Base-by-base conservation (phyloP, 1,140 invertebrate species). In the Papilio polyxenes region DNA sequence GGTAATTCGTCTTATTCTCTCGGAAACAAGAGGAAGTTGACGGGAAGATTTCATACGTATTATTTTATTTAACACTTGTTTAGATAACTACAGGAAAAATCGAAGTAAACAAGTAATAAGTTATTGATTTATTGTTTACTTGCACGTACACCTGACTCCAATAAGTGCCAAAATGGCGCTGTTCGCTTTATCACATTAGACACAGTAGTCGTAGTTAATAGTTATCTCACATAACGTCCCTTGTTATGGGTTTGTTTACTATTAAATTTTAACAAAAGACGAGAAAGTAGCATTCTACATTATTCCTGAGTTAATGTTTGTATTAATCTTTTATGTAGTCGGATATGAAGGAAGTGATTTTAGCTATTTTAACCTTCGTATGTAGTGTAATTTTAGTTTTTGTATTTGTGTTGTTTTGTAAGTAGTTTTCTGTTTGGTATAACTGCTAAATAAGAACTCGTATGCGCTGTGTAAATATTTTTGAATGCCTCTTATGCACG, bases 381-480 rank as follows among this genome's bases (percentile, higher is more conserved):
- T 92, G 91, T 92, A 93, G 93, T 85, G 85, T 93, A 91, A 88
- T 92, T 87, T 89, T 94, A 92, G 93, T 94, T 87, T 88, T 93
- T 91, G 87, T 90, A 84, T 94, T 94, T 92, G 91, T 91, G 84
- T 89, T 94, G 82, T 92, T 94, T 93, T 94, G 93, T 94, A 93
- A 94, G 93, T 94, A 93, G 90, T 75, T 86, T 83, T 88, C 86
- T 82, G 82, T 83, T 86, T 86, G 79, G 51, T 83, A 83, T 65
- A 82, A 53, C 49, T 20, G 59, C 59, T 82, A 78, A 78, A 75
- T 72, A 37, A 75, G 5, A 78, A 48, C 11, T 65, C 48, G 56
- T 81, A 75, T 44, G 72, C 37, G 13, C 72, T 82, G 11, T 37
- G 20, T 20, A 53, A 82, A 17, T 82, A 20, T 49, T 5, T 59